Base-by-base conservation (phyloP, 2,888 invertebrate genomes). In the Cantharis lateralis region DNA sequence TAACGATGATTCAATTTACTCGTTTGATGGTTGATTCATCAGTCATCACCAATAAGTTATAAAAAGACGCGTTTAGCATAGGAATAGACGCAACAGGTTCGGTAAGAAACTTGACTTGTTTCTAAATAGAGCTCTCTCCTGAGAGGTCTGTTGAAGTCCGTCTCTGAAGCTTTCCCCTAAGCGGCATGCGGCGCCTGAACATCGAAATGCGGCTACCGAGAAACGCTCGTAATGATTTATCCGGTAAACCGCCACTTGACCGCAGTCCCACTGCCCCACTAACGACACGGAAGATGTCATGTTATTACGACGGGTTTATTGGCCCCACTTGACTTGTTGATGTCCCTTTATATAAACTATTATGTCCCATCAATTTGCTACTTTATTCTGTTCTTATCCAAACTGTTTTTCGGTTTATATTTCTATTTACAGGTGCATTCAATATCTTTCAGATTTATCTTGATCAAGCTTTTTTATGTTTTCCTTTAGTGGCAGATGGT, bases 161-260 rank as follows among this genome's bases (percentile, higher is more conserved):
- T 71, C 74, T 69, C 77, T 75, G 77, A 69, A 75, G 64, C 77
- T 48, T 48, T 48, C 48, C 64, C 68, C 70, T 66, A 74, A 72
- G 75, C 74, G 78, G 75, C 72, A 72, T 64, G 76, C 79, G 79
- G 77, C 79, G 79, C 76, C 71, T 78, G 74, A 78, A 76, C 70
- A 76, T 70, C 71, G 71, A 76, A 70, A 76, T 73, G 75, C 76
- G 76, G 71, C 74, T 74, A 76, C 77, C 77, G 77, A 79, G 77
- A 79, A 77, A 79, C 79, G 79, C 78, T 78, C 79, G 76, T 76
- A 79, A 78, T 79, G 78, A 79, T 79, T 79, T 79, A 79, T 79
- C 79, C 79, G 76, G 79, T 78, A 79, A 79, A 79, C 79, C 79
- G 74, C 77, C 79, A 79, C 79, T 79, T 79, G 79, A 78, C 79